Percentiles rank a stretch among this genome's conserved stretches.
These are phyloP conservation scores for Callimorpha dominula DNA, from an alignment of 2,888 invertebrate species.

Conservation along the genomic window DNA sequence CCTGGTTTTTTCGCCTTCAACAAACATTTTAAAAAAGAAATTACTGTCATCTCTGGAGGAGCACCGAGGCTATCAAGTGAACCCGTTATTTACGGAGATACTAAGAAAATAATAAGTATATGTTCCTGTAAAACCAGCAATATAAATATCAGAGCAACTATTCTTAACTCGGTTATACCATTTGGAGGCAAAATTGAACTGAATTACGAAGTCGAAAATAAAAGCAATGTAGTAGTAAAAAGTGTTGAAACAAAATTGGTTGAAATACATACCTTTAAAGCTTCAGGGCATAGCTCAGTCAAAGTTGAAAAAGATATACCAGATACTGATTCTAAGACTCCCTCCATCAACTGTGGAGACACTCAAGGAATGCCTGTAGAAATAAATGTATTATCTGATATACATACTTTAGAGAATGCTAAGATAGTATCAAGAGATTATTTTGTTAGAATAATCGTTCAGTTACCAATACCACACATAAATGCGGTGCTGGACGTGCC, in stretches of 20 bases:
- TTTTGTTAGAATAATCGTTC: conserved; percentile 45
- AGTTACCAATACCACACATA: conserved; percentile 56
- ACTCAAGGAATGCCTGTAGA: conserved; percentile 47
- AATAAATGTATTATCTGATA: conserved; percentile 13
- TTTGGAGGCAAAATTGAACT: conserved; percentile 54
- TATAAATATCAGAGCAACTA: conserved; percentile 54
- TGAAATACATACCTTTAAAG: conserved; percentile 50
- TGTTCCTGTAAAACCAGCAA: conserved; percentile 51
- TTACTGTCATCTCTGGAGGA: conserved; percentile 54
- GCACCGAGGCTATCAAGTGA: conserved; percentile 50
- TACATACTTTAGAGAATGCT: conserved; percentile 52
- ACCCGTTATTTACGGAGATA: conserved; percentile 53
- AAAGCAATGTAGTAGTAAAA: conserved; percentile 51
- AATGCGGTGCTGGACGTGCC: conserved; percentile 54
- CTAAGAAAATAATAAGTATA: conserved; percentile 52
- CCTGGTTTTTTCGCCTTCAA: conserved; percentile 54
- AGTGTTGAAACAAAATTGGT: conserved; percentile 53
- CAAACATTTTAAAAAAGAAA: conserved; percentile 56
- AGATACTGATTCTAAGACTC: conserved; percentile 50
- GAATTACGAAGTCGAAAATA: conserved; percentile 56
- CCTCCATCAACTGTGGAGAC: conserved; percentile 40
- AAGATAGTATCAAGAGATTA: conserved; percentile 53
- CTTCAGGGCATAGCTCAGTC: conserved; percentile 28
- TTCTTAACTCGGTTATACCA: conserved; percentile 51
- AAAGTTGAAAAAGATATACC: conserved; percentile 31